Conservation (phyloP, 2,888 invertebrate genomes). For the Tipula vernalis region DNA sequence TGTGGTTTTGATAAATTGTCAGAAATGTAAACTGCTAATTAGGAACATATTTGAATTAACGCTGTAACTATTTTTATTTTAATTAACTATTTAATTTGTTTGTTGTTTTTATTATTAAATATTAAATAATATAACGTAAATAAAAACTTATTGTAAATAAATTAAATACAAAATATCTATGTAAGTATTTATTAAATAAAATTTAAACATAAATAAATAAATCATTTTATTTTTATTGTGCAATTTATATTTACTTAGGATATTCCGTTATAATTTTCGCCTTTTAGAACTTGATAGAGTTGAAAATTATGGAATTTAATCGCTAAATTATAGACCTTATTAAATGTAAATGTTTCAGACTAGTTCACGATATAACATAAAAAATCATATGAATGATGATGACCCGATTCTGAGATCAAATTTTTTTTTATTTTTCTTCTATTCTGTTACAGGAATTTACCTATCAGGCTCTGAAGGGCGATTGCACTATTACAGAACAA, state of each 20-base stretch:
- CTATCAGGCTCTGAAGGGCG: no score
- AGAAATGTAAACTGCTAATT: slow-evolving; percentile 7
- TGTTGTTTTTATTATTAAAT: background rate
- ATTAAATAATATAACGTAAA: background rate
- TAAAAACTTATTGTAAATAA: background rate
- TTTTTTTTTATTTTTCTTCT: no score
- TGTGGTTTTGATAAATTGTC: background rate
- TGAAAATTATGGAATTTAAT: no score
- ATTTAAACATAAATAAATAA: background rate
- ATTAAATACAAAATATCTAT: background rate
- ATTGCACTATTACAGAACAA: no score
- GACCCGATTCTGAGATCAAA: no score
- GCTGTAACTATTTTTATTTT: background rate
- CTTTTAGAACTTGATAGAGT: no score
- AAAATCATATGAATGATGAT: no score
- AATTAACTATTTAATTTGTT: background rate
- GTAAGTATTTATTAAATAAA: background rate
- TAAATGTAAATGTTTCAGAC: no score
- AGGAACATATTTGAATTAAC: slow-evolving; percentile 10
- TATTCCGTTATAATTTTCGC: no score
- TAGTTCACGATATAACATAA: no score
- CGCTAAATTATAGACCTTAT: no score
- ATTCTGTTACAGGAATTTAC: no score
- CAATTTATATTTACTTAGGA: background rate
- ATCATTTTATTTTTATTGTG: background rate